These are phyloP conservation scores for Collichthys lucidus DNA, from an alignment of 2,113 vertebrate species.

Conservation along the genomic window DNA sequence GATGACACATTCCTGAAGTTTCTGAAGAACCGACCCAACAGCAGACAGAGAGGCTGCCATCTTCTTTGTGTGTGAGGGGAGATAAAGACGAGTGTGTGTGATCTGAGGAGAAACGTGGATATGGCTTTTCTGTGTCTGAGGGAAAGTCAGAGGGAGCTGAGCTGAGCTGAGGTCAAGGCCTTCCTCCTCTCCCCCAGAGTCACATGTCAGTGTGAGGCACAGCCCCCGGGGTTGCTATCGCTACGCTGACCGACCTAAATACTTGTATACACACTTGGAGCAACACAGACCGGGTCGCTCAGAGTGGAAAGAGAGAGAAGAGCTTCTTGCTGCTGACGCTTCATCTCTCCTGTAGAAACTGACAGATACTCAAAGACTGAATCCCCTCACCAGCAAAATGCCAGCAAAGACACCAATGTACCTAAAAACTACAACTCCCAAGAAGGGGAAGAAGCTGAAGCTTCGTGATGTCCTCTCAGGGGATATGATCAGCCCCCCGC, in stretches of 20 bases:
- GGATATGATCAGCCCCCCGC: conserved; percentile 89
- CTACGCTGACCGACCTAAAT: conserved; percentile 49
- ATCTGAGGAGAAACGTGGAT: conserved; percentile 26
- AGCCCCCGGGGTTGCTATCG: conserved; percentile 20
- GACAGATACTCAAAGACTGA: background rate
- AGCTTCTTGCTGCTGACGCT: background rate
- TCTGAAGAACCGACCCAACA: conserved; percentile 12
- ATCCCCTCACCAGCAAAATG: conserved; percentile 69
- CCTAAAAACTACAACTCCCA: conserved; percentile 86
- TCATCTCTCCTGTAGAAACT: background rate
- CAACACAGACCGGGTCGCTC: conserved; percentile 6
- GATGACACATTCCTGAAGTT: conserved; percentile 66
- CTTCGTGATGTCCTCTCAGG: conserved; percentile 86
- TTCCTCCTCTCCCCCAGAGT: conserved; percentile 43
- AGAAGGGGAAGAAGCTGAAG: conserved; percentile 84
- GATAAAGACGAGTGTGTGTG: conserved; percentile 9
- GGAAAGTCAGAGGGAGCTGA: conserved; percentile 46
- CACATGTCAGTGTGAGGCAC: conserved; percentile 67
- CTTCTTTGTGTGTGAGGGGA: background rate
- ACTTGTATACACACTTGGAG: conserved; percentile 27
- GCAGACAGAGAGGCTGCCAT: conserved; percentile 27
- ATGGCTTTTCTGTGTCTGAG: conserved; percentile 55
- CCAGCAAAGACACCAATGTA: conserved; percentile 90
- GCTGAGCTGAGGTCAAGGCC: conserved; percentile 57
- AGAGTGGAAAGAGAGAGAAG: background rate